Conservation (phyloP, 2,113 vertebrate genomes). For the Pelmatolapia mariae region DNA sequence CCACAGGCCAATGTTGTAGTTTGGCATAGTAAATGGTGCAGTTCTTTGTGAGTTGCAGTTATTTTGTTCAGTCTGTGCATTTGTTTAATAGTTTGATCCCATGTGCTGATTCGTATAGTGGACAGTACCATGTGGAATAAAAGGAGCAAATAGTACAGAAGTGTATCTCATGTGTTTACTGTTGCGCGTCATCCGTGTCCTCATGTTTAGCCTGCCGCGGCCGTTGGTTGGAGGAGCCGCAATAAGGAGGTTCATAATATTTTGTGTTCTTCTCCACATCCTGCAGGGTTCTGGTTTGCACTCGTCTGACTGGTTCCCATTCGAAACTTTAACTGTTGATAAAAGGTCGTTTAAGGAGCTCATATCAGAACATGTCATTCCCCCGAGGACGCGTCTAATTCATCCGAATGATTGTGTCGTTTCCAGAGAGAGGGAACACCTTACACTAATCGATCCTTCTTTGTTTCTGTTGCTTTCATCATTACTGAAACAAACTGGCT, state of each 20-base stretch:
- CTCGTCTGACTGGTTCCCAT: background rate
- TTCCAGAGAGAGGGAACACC: fast-evolving
- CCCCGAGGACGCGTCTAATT: background rate
- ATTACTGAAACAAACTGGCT: background rate
- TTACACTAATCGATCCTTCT: background rate
- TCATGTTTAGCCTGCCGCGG: no score
- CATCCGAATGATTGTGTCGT: background rate
- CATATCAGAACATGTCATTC: fast-evolving
- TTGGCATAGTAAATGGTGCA: fast-evolving
- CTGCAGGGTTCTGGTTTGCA: background rate
- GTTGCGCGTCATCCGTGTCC: no score
- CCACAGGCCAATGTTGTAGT: fast-evolving
- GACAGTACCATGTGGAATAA: fast-evolving
- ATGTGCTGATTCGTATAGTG: background rate
- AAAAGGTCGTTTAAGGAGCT: background rate
- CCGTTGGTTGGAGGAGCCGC: no score
- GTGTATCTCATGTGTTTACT: no score
- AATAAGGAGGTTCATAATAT: background rate
- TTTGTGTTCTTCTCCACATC: background rate
- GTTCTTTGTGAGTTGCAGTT: background rate
- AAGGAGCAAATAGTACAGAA: no score
- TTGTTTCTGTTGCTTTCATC: background rate
- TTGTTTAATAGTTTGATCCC: background rate
- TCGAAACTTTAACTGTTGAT: background rate
- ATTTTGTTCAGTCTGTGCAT: background rate